Evolutionary conservation across 2,113 vertebrate genomes (phyloP).

Genomic region (Calonectris borealis): DNA sequence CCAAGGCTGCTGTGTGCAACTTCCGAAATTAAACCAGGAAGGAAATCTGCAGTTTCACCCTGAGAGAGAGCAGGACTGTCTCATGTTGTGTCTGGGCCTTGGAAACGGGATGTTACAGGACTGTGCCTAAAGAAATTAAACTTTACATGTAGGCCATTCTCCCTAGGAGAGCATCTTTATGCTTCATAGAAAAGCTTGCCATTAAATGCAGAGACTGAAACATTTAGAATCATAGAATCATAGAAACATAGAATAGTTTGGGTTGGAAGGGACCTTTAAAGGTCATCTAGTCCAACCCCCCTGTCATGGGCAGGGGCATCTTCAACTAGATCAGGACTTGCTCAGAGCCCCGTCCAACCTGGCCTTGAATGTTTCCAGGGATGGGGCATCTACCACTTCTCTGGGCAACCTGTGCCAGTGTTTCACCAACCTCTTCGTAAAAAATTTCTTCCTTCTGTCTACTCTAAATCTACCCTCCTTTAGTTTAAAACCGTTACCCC

Average conservation of each 20-base stretch:
- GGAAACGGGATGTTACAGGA: conserved; percentile 4
- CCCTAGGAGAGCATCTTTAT: not conserved
- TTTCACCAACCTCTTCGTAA: not conserved
- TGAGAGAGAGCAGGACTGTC: not conserved
- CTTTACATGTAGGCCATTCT: not conserved
- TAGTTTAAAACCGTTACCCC: not conserved
- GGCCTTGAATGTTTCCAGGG: not conserved
- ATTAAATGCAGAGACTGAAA: not conserved
- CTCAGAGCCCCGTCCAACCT: not conserved
- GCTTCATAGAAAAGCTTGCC: accelerated
- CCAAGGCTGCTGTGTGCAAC: conserved; percentile 31
- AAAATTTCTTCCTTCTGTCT: not conserved
- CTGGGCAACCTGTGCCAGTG: too few species aligned
- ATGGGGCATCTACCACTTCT: not conserved
- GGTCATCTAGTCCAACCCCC: not conserved
- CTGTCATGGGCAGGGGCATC: not conserved
- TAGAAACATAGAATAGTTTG: not conserved
- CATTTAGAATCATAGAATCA: not conserved
- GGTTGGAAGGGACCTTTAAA: not conserved
- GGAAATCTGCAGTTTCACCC: conserved; percentile 73
- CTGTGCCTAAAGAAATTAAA: not conserved
- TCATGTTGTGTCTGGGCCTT: conserved; percentile 6
- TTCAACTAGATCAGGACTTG: not conserved
- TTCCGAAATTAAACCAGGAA: conserved; percentile 67
- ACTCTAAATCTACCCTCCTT: not conserved